Evolutionary conservation across 2,113 vertebrate genomes (phyloP), one percentile per base, ranked within the genome.

Genomic region (Triplophysa dalaica): DNA sequence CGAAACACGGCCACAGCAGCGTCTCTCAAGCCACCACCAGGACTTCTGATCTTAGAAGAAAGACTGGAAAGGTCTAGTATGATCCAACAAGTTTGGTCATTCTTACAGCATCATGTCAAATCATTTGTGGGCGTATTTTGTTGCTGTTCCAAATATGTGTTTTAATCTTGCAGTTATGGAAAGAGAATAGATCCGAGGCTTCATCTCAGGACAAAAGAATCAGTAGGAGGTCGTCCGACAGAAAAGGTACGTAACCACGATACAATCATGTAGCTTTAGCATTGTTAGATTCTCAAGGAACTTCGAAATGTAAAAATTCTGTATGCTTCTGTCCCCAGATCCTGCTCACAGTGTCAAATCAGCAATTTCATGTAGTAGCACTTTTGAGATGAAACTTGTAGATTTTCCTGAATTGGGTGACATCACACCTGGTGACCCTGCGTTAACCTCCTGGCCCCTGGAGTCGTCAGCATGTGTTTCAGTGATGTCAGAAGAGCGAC

Each of bases 391-490:
- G 19, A 91, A 91, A 58, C 87, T 91, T 82, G 83, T 83, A 0
- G 93, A 94, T 78, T 94, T 93, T 75, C 92, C 93, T 1, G 88
- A 91, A 77, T 69, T 93, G 41, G 78, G 84, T 68, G 77, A 84
- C 10, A 56, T 77, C 58, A 69, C 79, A 0, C 48, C 75, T 24
- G 48, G 22, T 1, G 85, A 75, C 80, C 50, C 64, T 2, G 17
- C 33, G 16, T 9, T 50, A 38, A n/a, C 72, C 38, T 63, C 19
- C 19, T 41, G 24, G 73, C 73, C 38, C 78, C 81, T 82, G 77
- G 87, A 80, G 78, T 33, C 48, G 2, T 21, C 45, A 14, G 80
- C 72, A 13, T 22, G 63, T 58, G 79, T 83, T 72, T 75, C 84
- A 8, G 29, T 43, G 21, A 26, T 29, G 61, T 24, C 45, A 48